Evolutionary conservation across 2,888 invertebrate genomes (phyloP), one percentile per base, ranked within the genome.

Genomic region (Clivina fossor): DNA sequence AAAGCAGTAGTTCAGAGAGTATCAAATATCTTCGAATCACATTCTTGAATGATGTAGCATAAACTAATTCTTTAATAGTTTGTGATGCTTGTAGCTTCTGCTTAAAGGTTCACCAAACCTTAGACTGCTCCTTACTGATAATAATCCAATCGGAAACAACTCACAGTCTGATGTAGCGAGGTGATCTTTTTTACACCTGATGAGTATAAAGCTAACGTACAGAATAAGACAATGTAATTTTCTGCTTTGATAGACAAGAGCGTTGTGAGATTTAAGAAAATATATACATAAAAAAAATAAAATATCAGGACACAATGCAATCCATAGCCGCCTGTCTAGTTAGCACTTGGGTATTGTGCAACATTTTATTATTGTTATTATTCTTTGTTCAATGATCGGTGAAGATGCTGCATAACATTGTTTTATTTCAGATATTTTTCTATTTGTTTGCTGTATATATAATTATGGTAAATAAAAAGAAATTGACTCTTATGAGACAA

Each of bases 201-300:
- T 43, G 51, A 53, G 43, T 53, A 53, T 53, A 62, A 68, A 68
- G 68, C 64, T n/a, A n/a, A n/a, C n/a, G n/a, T n/a, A n/a, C n/a
- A n/a, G n/a, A n/a, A n/a, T n/a, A 66, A 68, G 69, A 70, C 71
- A 71, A 70, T 69, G 70, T 71, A 70, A 71, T 71, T 71, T 71
- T 70, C 68, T 68, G 69, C 63, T 69, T 70, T 70, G 68, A 70
- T 70, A 67, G 68, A 67, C 68, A 66, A 63, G 64, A 63, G 65
- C 67, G 67, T 64, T 66, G 50, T 49, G 38, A 19, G 19, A 26
- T 28, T 11, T 18, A 40, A 37, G 9, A 40, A 32, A 51, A 40
- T 41, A 51, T 43, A n/a, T n/a, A n/a, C n/a, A n/a, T n/a, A n/a
- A n/a, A n/a, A n/a, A n/a, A n/a, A n/a, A n/a, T n/a, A n/a, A n/a